Evolutionary conservation across 2,888 invertebrate genomes (phyloP).

Genomic region (Gerris lacustris): DNA sequence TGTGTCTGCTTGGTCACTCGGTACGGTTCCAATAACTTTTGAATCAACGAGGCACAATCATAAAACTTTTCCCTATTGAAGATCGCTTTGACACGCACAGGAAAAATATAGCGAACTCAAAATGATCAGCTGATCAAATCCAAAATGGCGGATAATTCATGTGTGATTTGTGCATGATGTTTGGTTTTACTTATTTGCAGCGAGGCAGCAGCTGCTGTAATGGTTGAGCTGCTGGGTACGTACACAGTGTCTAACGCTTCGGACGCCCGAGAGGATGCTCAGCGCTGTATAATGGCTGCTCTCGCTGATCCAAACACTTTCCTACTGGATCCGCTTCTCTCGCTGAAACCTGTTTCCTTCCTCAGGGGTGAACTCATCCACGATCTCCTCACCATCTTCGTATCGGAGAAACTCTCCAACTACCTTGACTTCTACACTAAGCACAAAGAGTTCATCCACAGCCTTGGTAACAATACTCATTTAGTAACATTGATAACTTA

Average conservation of each 20-base stretch:
- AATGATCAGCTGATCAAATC: no score
- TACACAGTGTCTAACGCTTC: conserved; percentile 96
- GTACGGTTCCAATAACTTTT: no score
- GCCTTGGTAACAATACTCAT: conserved; percentile 36
- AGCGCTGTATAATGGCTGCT: conserved; percentile 88
- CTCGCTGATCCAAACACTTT: conserved; percentile 91
- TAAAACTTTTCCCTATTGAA: no score
- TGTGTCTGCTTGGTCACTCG: no score
- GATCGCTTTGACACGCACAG: no score
- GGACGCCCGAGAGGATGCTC: conserved; percentile 91
- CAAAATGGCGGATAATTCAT: no score
- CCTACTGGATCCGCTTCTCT: conserved; percentile 82
- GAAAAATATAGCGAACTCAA: no score
- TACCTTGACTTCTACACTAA: conserved; percentile 85
- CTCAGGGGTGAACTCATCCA: conserved; percentile 91
- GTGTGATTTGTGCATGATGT: no score
- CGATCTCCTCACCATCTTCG: conserved; percentile 86
- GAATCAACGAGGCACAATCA: no score
- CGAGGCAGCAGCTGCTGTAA: conserved; percentile 86
- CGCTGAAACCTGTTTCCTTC: conserved; percentile 87
- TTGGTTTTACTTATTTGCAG: conserved; percentile 37
- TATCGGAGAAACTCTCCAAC: conserved; percentile 82
- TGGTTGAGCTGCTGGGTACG: conserved; percentile 91
- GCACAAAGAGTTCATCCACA: conserved; percentile 78
- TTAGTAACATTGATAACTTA: conserved; percentile 15